phyloP scores from a whole-genome alignment of 2,113 vertebrate genomes.

The Larimichthys polyactis region DNA sequence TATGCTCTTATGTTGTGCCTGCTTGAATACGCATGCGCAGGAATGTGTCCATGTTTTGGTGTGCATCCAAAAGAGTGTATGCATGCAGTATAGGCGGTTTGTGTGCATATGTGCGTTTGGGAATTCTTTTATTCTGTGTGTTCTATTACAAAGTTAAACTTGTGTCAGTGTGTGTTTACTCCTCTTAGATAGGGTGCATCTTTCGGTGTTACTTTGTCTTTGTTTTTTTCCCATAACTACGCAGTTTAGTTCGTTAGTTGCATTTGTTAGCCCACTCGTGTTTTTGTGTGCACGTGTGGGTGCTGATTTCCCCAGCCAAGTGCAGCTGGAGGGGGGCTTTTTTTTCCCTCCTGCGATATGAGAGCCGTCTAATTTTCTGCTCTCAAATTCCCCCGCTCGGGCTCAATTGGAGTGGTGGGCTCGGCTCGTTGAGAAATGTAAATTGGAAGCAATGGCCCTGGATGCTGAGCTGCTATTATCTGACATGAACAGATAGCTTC shows the following conservation, averaged over 20 bases:
- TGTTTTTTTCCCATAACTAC: background rate
- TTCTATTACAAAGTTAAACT: background rate
- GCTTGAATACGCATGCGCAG: background rate
- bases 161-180: conserved; percentile 11
- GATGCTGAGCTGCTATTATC: conserved; percentile 84
- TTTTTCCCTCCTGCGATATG: conserved; percentile 61
- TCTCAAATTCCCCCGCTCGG: conserved; percentile 84
- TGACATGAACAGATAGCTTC: conserved; percentile 87
- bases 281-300: conserved; percentile 42
- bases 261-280: conserved; percentile 19
- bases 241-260: background rate
- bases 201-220: background rate
- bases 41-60: conserved; percentile 20
- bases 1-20: conserved; percentile 31
- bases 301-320: conserved; percentile 67
- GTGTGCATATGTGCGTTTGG: background rate
- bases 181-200: background rate
- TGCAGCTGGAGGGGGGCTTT: conserved; percentile 79
- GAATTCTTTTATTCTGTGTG: background rate
- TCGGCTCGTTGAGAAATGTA: conserved; percentile 86
- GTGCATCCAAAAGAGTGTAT: background rate
- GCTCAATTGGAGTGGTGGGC: conserved; percentile 85
- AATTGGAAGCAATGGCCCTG: conserved; percentile 86
- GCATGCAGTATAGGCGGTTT: background rate
- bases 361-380: conserved; percentile 86